Evolutionary conservation across 2,113 vertebrate genomes (phyloP), one percentile per base, ranked within the genome.

Genomic region (Neolamprologus sp.): DNA sequence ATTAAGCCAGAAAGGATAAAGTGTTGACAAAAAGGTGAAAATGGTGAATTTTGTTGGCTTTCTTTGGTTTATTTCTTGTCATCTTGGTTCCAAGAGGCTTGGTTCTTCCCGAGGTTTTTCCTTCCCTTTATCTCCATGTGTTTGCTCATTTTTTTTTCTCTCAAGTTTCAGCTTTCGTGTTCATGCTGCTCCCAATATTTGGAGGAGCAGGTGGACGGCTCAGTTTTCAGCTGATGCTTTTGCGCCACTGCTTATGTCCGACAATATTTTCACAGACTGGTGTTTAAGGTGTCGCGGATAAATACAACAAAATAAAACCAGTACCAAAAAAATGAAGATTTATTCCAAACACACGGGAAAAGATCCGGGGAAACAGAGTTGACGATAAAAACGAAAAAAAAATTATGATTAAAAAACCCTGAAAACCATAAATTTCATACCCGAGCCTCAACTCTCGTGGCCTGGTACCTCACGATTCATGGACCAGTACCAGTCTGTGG

Each of bases 401-500:
- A 55, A 7, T 21, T 21, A 4, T 0, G 0, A 10, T 54, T 55
- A 14, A 14, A 55, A 57, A 57, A 21, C 51, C 5, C n/a, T 12
- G n/a, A n/a, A 53, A 53, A 13, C 11, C 53, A 55, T 55, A 23
- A 23, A 23, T 55, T 23, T 55, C 21, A 23, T 0, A 55, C 6
- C 11, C 0, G 2, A 23, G 53, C 2, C 53, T 54, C n/a, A 54
- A 23, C 2, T 54, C 53, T 54, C 10, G 53, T 2, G 2, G 53
- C n/a, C n/a, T 12, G n/a, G 53, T 12, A 54, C 53, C 21, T 7
- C 7, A 23, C 2, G 53, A 55, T 23, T 13, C 53, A 23, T 13
- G 53, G 6, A 3, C 0, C 0, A 1, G 53, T 55, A 55, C 2
- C 53, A 23, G 53, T 3, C 21, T 0, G 4, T 2, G 21, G 54